Conservation (phyloP, 2,113 vertebrate species). For the Columbina picui region DNA sequence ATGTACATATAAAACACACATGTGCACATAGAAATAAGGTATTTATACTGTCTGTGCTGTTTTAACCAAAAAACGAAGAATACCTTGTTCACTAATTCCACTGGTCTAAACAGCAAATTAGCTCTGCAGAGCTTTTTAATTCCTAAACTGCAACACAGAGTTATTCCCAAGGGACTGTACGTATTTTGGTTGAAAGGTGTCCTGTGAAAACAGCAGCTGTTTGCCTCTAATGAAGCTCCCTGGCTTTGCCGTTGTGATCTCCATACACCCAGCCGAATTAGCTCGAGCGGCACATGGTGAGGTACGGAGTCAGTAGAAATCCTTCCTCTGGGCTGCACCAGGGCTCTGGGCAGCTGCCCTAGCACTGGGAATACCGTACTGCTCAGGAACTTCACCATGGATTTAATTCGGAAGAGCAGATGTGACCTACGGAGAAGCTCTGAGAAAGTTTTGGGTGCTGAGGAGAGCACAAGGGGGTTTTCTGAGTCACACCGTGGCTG, state of each 20-base stretch:
- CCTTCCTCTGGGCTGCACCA: neutral
- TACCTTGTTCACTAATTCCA: neutral
- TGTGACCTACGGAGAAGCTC: neutral
- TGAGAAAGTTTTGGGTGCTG: neutral
- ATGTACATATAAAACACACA: neutral
- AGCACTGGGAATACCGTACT: neutral
- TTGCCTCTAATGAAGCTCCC: neutral
- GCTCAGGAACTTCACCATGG: neutral
- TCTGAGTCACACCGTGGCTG: accelerated
- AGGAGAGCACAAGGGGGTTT: neutral
- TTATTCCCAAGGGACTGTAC: neutral
- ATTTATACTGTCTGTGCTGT: neutral
- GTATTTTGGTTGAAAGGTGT: neutral
- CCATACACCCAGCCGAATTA: neutral
- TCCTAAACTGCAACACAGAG: neutral
- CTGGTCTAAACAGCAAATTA: neutral
- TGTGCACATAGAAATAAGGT: neutral
- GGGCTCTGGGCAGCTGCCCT: neutral
- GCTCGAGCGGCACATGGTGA: neutral
- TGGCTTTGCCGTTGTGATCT: neutral
- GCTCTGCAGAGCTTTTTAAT: neutral
- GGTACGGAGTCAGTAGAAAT: neutral
- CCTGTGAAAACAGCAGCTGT: neutral
- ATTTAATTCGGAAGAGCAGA: neutral
- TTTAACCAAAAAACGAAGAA: neutral